Percentiles rank a stretch among this genome's conserved stretches.
phyloP scores from a whole-genome alignment of 2,888 invertebrate species.

The Synergus itoensis region DNA sequence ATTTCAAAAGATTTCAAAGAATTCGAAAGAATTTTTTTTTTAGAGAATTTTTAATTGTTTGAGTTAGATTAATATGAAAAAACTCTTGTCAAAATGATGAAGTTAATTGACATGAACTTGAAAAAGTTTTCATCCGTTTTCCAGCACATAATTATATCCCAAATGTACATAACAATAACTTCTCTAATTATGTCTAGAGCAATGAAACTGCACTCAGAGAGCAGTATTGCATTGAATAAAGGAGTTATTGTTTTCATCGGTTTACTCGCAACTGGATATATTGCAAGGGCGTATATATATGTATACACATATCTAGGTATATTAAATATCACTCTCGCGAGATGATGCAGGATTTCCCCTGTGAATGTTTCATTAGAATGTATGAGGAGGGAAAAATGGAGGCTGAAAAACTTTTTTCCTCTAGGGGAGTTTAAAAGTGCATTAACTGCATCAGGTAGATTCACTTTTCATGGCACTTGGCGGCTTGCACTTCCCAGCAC shows the following conservation, averaged over 20 bases:
- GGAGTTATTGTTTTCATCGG: neutral
- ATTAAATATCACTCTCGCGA: neutral
- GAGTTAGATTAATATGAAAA: no score
- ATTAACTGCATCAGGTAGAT: neutral
- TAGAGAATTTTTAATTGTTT: no score
- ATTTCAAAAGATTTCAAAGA: no score
- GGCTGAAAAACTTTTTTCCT: neutral
- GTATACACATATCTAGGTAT: neutral
- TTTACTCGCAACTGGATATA: neutral
- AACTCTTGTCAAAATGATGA: no score
- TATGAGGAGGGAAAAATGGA: neutral
- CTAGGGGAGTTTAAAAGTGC: neutral
- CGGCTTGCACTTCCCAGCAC: neutral
- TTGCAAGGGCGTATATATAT: neutral
- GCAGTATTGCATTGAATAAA: neutral
- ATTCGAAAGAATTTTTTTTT: no score
- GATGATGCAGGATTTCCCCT: neutral
- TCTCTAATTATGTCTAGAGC: neutral
- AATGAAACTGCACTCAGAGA: neutral
- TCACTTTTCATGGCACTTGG: neutral
- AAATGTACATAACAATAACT: neutral
- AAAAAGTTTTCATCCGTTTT: no score
- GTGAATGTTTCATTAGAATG: neutral
- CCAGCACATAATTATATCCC: no score
- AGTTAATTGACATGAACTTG: no score